phyloP scores from a whole-genome alignment of 2,113 vertebrate species.

The Burhinus bistriatus region DNA sequence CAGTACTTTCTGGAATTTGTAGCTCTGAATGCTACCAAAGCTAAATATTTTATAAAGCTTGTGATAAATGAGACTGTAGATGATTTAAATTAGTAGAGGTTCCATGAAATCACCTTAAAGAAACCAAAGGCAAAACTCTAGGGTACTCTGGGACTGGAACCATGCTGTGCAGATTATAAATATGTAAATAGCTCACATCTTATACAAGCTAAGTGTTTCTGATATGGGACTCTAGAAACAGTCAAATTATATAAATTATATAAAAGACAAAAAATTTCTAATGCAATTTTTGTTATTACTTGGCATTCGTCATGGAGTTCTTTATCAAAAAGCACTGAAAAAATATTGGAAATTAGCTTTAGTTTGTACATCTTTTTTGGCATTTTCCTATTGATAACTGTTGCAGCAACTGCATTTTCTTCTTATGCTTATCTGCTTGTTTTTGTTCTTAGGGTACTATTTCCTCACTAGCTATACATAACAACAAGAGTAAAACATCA shows the following conservation, averaged over 20 bases:
- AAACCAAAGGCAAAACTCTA: not conserved
- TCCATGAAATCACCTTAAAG: not conserved
- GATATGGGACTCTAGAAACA: not conserved
- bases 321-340: not conserved
- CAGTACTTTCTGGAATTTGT: not conserved
- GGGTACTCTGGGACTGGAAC: not conserved
- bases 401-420: not conserved
- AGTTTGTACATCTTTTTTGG: not conserved
- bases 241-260: not conserved
- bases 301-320: not conserved
- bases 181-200: not conserved
- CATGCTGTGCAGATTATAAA: not conserved
- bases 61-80: not conserved
- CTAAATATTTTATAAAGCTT: not conserved
- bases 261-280: not conserved
- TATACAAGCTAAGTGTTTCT: not conserved
- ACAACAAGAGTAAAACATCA: not conserved
- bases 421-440: not conserved
- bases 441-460: not conserved
- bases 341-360: not conserved
- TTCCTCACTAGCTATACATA: not conserved
- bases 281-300: not conserved
- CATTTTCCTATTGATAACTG: not conserved
- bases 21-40: not conserved
- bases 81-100: not conserved